phyloP scores from a whole-genome alignment of 2,797 vertebrate species.

The Hybognathus amarus region DNA sequence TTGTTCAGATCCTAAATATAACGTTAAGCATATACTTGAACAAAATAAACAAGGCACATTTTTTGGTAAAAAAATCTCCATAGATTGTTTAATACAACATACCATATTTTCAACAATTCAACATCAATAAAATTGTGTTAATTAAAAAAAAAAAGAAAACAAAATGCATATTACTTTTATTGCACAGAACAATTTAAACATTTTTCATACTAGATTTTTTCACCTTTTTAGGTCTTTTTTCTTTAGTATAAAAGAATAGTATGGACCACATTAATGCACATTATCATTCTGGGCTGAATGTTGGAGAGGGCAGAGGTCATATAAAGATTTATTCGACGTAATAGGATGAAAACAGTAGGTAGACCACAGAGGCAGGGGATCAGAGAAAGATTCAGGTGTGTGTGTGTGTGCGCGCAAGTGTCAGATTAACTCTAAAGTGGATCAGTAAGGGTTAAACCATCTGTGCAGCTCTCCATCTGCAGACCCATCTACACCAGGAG shows the following conservation, averaged over 20 bases:
- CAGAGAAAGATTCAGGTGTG: conserved; percentile 79
- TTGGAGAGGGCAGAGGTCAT: conserved; percentile 68
- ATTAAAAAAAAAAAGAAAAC: conserved; percentile 75
- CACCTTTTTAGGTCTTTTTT: conserved; percentile 62
- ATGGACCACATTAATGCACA: conserved; percentile 78
- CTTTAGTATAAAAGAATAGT: conserved; percentile 77
- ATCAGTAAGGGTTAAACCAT: conserved; percentile 78
- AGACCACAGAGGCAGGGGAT: conserved; percentile 75
- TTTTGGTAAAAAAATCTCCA: conserved; percentile 74
- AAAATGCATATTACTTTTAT: conserved; percentile 88
- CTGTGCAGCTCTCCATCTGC: conserved; percentile 74
- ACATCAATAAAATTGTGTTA: conserved; percentile 84
- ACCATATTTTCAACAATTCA: conserved; percentile 86
- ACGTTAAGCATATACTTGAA: background rate
- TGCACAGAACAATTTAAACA: conserved; percentile 87
- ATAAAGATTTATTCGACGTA: conserved; percentile 60
- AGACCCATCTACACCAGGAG: conserved; percentile 54
- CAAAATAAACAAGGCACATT: conserved; percentile 46
- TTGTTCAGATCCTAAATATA: background rate
- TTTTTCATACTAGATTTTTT: conserved; percentile 77
- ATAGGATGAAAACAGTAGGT: conserved; percentile 67
- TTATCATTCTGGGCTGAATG: conserved; percentile 74
- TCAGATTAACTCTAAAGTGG: conserved; percentile 67
- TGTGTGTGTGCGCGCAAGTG: conserved; percentile 75
- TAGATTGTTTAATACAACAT: conserved; percentile 88